Evolutionary conservation across 2,113 vertebrate genomes (phyloP).

Genomic region (Mastomys coucha): DNA sequence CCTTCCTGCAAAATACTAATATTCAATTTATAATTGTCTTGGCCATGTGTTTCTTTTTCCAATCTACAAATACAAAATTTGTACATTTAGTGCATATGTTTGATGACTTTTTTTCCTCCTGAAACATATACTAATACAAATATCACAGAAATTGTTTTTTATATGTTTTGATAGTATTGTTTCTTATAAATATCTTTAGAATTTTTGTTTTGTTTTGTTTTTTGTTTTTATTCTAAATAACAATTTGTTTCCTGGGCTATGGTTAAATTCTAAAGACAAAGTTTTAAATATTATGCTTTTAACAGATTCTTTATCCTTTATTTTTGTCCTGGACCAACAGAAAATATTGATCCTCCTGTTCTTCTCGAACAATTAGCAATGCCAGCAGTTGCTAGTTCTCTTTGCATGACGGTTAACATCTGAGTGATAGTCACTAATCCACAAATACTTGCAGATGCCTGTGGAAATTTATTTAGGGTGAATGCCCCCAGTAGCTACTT

Average conservation of each 20-base stretch:
- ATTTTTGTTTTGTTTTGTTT: not conserved
- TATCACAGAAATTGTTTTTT: slow-evolving; percentile 16
- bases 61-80: slow-evolving; percentile 11
- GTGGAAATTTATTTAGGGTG: slow-evolving; percentile 75
- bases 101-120: not conserved
- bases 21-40: slow-evolving; percentile 1
- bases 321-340: not conserved
- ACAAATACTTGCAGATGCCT: slow-evolving; percentile 48
- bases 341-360: not conserved
- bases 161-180: not conserved
- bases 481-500: slow-evolving; percentile 70
- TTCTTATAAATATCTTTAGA: not conserved
- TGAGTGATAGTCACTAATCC: slow-evolving; percentile 6
- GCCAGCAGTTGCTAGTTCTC: slow-evolving; percentile 10
- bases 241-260: not conserved
- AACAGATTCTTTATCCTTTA: slow-evolving; percentile 1
- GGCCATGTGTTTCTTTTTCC: slow-evolving; percentile 2
- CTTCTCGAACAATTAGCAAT: not conserved
- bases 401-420: slow-evolving; percentile 8
- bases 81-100: slow-evolving; percentile 23
- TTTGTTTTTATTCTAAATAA: not conserved
- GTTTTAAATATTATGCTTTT: slow-evolving; percentile 39
- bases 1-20: not conserved
- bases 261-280: slow-evolving; percentile 36
- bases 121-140: slow-evolving; percentile 35